Percentiles rank a stretch among this genome's conserved stretches.
Evolutionary conservation across 92 coral and sea anemone genomes (phyloP).

Genomic region (Palythoa caribaeorum): DNA sequence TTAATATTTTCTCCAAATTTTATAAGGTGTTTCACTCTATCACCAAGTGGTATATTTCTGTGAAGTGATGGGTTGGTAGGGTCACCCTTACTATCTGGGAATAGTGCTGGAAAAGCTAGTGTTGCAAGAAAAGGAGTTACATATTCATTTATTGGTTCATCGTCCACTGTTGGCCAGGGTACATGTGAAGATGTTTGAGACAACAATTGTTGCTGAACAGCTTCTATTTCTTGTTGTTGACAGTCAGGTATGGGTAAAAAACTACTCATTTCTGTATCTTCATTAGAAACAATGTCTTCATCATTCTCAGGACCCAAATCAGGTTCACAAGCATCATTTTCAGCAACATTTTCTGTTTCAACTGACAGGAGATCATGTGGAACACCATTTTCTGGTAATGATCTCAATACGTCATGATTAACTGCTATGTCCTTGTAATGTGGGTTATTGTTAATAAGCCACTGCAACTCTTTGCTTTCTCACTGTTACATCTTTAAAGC

Average conservation of each 20-base stretch:
- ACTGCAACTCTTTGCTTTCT: background rate
- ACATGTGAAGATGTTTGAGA: slow-evolving; percentile 3
- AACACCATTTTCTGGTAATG: slow-evolving; percentile 4
- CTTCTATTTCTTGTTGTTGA: slow-evolving; percentile 60
- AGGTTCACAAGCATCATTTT: slow-evolving; percentile 4
- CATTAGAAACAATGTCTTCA: background rate
- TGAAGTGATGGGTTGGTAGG: slow-evolving; percentile 7
- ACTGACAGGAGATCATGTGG: background rate
- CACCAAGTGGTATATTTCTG: slow-evolving; percentile 5
- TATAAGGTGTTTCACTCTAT: background rate
- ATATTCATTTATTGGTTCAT: slow-evolving; percentile 74
- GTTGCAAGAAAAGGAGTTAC: slow-evolving; percentile 75
- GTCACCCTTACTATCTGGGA: slow-evolving; percentile 57
- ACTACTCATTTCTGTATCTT: too few species aligned
- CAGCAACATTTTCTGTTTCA: slow-evolving; percentile 1
- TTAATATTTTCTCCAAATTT: background rate
- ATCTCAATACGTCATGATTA: slow-evolving; percentile 3
- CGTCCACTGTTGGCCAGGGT: slow-evolving; percentile 77
- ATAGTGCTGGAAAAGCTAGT: slow-evolving; percentile 75
- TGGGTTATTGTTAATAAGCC: background rate
- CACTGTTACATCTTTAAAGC: background rate
- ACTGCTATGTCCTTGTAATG: background rate
- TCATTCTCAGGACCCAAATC: slow-evolving; percentile 5
- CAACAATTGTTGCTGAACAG: slow-evolving; percentile 63
- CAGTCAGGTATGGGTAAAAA: slow-evolving; percentile 42